phyloP scores from a whole-genome alignment of 2,888 invertebrate species.

The Drosophila meridiana region DNA sequence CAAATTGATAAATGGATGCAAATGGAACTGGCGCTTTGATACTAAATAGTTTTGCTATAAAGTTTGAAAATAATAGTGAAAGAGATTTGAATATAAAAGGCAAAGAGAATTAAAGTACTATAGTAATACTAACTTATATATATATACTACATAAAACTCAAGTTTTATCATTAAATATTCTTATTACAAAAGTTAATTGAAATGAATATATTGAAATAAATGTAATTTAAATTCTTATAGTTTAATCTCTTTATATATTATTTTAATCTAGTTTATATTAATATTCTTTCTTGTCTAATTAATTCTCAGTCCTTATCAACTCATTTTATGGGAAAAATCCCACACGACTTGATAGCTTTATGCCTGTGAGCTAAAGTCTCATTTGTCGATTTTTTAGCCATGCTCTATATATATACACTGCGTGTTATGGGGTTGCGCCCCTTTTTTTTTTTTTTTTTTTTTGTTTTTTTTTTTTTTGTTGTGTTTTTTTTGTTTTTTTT shows the following conservation, averaged over 20 bases:
- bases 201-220: neutral
- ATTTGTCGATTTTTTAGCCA: neutral
- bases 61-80: neutral
- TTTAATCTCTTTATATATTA: neutral
- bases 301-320: neutral
- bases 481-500: no score
- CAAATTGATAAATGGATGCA: conserved; percentile 26
- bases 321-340: neutral
- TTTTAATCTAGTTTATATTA: neutral
- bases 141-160: no score
- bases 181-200: no score
- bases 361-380: neutral
- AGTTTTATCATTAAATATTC: neutral
- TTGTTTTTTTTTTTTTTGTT: no score
- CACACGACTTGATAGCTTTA: neutral
- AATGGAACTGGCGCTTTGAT: conserved; percentile 14
- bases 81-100: neutral
- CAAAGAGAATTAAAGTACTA: no score
- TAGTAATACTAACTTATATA: no score
- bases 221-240: neutral
- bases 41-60: neutral
- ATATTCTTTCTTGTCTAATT: neutral
- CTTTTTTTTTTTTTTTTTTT: no score
- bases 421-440: no score
- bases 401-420: neutral